phyloP scores from a whole-genome alignment of 2,113 vertebrate genomes.

The Notothenia rossii region DNA sequence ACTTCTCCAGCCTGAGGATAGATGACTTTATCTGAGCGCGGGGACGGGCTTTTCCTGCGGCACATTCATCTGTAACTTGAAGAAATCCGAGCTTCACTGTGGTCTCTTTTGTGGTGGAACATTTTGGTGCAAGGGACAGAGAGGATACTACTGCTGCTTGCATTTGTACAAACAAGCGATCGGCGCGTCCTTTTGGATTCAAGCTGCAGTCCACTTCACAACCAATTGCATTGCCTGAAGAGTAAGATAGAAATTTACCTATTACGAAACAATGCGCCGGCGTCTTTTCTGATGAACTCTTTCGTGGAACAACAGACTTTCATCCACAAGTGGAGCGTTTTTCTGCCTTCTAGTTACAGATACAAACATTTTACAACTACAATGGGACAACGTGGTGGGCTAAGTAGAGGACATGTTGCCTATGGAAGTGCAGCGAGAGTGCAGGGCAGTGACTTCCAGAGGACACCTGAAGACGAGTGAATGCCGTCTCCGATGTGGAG shows the following conservation, averaged over 20 bases:
- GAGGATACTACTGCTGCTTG: conserved; percentile 56
- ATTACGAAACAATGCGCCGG: conserved; percentile 37
- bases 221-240: conserved; percentile 63
- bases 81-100: conserved; percentile 34
- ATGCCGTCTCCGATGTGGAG: conserved; percentile 80
- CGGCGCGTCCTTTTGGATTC: conserved; percentile 44
- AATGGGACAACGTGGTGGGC: conserved; percentile 64
- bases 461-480: conserved; percentile 61
- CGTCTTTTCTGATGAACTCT: conserved; percentile 53
- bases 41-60: conserved; percentile 8
- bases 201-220: conserved; percentile 66
- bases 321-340: conserved; percentile 63
- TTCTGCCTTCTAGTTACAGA: not conserved
- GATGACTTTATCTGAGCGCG: conserved; percentile 34
- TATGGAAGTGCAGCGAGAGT: conserved; percentile 41
- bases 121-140: conserved; percentile 76
- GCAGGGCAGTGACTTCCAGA: conserved; percentile 65
- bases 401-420: conserved; percentile 29
- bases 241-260: conserved; percentile 5
- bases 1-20: conserved; percentile 28
- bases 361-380: conserved; percentile 57
- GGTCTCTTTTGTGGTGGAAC: conserved; percentile 24
- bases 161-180: conserved; percentile 56
- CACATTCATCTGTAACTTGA: conserved; percentile 40
- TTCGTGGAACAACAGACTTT: conserved; percentile 46